Evolutionary conservation across 2,797 vertebrate species (phyloP).

Genomic region (Crenichthys baileyi): DNA sequence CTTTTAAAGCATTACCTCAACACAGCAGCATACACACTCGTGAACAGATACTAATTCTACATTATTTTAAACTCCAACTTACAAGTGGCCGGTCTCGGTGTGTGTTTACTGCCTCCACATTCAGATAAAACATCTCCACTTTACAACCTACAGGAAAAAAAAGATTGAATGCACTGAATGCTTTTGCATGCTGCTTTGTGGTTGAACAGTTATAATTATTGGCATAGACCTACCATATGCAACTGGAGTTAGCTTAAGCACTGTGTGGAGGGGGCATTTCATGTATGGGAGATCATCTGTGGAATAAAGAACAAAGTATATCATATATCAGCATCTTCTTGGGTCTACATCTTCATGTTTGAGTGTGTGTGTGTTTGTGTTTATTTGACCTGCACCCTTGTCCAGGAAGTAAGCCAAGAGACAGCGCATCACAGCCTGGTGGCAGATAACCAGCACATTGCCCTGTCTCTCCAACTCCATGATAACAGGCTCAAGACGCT

Average conservation of each 20-base stretch:
- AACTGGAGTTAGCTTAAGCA: conserved; percentile 93
- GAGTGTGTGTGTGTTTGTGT: neutral
- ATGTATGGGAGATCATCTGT: conserved; percentile 94
- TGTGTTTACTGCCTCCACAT: conserved; percentile 95
- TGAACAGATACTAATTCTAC: neutral
- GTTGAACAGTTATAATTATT: neutral
- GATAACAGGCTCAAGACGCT: conserved; percentile 95
- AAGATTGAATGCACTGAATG: neutral
- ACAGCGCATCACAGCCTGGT: conserved; percentile 98
- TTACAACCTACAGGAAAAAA: conserved; percentile 87
- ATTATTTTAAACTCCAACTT: conserved; percentile 67
- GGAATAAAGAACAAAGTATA: conserved; percentile 23
- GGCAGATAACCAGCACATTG: conserved; percentile 92
- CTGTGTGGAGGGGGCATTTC: conserved; percentile 93
- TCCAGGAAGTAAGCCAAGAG: conserved; percentile 97
- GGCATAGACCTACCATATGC: conserved; percentile 87
- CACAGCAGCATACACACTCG: conserved; percentile 12
- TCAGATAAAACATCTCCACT: conserved; percentile 90
- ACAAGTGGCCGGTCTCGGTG: conserved; percentile 92
- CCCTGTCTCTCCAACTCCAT: conserved; percentile 97
- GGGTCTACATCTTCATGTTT: neutral
- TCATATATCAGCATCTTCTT: neutral
- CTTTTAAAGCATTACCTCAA: conserved; percentile 17
- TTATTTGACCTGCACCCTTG: conserved; percentile 89
- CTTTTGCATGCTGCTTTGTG: neutral